These are phyloP conservation scores for Nerophis lumbriciformis DNA, from an alignment of 2,113 vertebrate genomes.

Conservation along the genomic window DNA sequence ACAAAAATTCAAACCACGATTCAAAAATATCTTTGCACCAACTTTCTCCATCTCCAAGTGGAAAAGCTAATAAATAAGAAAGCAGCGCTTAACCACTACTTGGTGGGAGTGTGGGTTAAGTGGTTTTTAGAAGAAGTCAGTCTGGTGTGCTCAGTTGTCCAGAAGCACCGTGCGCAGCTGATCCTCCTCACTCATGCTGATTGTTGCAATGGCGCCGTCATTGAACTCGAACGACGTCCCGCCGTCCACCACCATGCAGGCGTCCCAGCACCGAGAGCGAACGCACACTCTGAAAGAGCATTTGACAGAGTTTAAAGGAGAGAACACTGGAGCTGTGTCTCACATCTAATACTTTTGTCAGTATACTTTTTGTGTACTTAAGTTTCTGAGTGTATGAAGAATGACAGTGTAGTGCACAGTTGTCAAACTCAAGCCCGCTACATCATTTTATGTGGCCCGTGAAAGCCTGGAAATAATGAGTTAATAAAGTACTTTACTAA, in stretches of 20 bases:
- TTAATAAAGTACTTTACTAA: too few relatives aligned
- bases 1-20: constrained; percentile 24
- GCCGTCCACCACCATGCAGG: constrained; percentile 96
- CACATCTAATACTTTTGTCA: not conserved
- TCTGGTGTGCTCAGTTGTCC: constrained; percentile 62
- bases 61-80: not conserved
- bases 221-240: constrained; percentile 97
- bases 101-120: too few relatives aligned
- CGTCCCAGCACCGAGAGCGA: constrained; percentile 94
- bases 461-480: too few relatives aligned
- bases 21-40: constrained; percentile 31
- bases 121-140: not conserved
- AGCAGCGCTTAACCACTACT: constrained; percentile 8
- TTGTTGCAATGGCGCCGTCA: constrained; percentile 90
- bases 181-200: constrained; percentile 82
- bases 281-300: constrained; percentile 79
- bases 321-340: not conserved
- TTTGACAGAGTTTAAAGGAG: not conserved
- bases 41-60: not conserved
- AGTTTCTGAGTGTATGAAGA: too few relatives aligned
- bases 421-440: too few relatives aligned
- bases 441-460: too few relatives aligned
- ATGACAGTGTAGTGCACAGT: too few relatives aligned
- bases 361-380: not conserved
- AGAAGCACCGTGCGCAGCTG: constrained; percentile 87